phyloP scores from a whole-genome alignment of 2,888 invertebrate species.

The Parelbella ahira region DNA sequence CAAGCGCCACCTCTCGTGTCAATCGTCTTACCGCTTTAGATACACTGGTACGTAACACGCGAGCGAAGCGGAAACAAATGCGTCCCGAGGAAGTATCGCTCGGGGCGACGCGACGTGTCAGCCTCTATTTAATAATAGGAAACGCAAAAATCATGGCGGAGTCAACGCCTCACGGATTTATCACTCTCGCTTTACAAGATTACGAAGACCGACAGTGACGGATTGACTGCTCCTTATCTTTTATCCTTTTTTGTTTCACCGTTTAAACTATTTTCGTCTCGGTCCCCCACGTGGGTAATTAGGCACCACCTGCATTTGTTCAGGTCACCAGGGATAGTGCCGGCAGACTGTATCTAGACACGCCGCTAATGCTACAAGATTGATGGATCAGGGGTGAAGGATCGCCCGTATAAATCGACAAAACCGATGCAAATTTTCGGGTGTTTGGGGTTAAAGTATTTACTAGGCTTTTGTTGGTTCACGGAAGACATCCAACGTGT shows the following conservation, averaged over 20 bases:
- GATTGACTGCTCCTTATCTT: constrained; percentile 58
- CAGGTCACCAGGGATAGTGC: constrained; percentile 61
- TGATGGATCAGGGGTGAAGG: constrained; percentile 51
- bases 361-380: constrained; percentile 66
- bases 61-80: too few species aligned
- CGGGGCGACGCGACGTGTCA: constrained; percentile 44
- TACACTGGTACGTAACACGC: constrained; percentile 15
- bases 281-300: constrained; percentile 55
- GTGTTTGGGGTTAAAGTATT: constrained; percentile 14
- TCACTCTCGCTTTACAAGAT: constrained; percentile 71
- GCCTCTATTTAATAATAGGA: constrained; percentile 46
- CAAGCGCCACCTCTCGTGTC: too few species aligned
- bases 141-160: constrained; percentile 61
- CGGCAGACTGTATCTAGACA: constrained; percentile 64
- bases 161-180: constrained; percentile 61
- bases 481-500: background rate
- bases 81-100: too few species aligned
- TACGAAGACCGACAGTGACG: constrained; percentile 73
- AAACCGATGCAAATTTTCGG: constrained; percentile 20
- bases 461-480: constrained; percentile 13
- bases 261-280: constrained; percentile 37
- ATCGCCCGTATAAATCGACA: constrained; percentile 34
- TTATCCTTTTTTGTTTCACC: constrained; percentile 42
- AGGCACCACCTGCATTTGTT: constrained; percentile 73
- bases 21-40: background rate